Base-by-base conservation (phyloP, 2,113 vertebrate genomes). In the Micronycteris hirsuta region DNA sequence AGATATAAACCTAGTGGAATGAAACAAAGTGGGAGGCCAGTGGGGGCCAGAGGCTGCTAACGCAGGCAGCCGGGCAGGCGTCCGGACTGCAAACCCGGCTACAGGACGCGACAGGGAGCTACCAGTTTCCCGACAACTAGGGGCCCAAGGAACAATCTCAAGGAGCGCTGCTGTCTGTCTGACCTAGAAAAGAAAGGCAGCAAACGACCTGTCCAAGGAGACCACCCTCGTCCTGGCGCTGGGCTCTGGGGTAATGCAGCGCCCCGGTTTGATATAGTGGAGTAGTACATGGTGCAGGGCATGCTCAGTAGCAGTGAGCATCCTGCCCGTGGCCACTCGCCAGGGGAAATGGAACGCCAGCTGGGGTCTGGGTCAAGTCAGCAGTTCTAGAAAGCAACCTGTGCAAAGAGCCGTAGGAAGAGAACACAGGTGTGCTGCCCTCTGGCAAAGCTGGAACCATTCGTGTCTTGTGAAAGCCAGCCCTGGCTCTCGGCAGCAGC, bases 261-360 rank as follows among this genome's bases (percentile, higher is more conserved):
- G 49, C 3, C 11, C 78, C 7, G 3, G 49, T 54, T 81, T 81
- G 65, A 14, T 4, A 16, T 28, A 67, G 91, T 45, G 70, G 89
- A 33, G 4, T n/a, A 45, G 20, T 22, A 33, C 38, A 7, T 24
- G 13, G 15, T 17, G 47, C 13, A 5, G 10, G 0, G 1, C 4
- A 1, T 83, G 20, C 71, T 71, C 24, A 31, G 28, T 6, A 15
- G 45, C 36, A 33, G n/a, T 4, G n/a, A 24, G 14, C 17, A 33
- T 54, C 38, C 26, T 31, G 17, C 26, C 36, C 1, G 28, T 22
- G 6, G 3, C 26, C 13, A 2, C 43, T 58, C 41, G 20, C 63
- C 43, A 33, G 1, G 52, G 86, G 10, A 73, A 41, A 61, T 4
- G 22, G 7, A 7, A n/a, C 15, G 45, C 17, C 2, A 24, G 22